phyloP scores from a whole-genome alignment of 1,140 invertebrate genomes.

The Subanguina moxae region DNA sequence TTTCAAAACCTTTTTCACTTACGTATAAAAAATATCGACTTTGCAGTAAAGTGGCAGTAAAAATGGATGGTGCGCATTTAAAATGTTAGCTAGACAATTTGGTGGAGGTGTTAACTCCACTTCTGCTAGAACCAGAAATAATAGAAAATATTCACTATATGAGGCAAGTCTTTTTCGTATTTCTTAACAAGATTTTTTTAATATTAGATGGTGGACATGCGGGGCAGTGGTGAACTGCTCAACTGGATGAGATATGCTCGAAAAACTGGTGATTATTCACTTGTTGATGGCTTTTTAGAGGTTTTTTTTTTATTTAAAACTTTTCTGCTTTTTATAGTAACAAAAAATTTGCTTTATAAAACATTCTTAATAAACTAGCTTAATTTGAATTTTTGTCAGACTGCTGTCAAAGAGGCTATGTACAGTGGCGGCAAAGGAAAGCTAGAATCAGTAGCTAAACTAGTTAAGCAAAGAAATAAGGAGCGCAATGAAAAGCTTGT shows the following conservation, averaged over 20 bases:
- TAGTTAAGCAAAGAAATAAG: conserved; percentile 57
- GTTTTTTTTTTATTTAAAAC: background rate
- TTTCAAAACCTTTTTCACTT: too few relatives aligned
- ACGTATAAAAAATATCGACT: too few relatives aligned
- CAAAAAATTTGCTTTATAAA: too few relatives aligned
- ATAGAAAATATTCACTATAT: too few relatives aligned
- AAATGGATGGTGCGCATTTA: too few relatives aligned
- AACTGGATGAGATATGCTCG: conserved; percentile 57
- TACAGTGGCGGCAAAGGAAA: conserved; percentile 58
- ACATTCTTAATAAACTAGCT: conserved; percentile 1
- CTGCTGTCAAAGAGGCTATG: conserved; percentile 36
- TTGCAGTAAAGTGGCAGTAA: too few relatives aligned
- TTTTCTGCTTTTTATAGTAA: too few relatives aligned
- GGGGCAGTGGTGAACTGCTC: conserved; percentile 53
- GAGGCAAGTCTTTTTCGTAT: too few relatives aligned
- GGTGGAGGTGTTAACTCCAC: too few relatives aligned
- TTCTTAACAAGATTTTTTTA: too few relatives aligned
- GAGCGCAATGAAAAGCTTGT: conserved; percentile 54
- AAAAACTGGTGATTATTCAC: conserved; percentile 50
- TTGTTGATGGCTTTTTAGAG: conserved; percentile 50
- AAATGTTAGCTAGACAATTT: too few relatives aligned
- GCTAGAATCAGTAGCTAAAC: conserved; percentile 52
- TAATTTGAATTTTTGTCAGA: conserved; percentile 19
- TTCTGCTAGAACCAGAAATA: too few relatives aligned
- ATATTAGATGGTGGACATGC: conserved; percentile 37